phyloP scores from a whole-genome alignment of 1,140 invertebrate species.

The Ganaspis sp. region DNA sequence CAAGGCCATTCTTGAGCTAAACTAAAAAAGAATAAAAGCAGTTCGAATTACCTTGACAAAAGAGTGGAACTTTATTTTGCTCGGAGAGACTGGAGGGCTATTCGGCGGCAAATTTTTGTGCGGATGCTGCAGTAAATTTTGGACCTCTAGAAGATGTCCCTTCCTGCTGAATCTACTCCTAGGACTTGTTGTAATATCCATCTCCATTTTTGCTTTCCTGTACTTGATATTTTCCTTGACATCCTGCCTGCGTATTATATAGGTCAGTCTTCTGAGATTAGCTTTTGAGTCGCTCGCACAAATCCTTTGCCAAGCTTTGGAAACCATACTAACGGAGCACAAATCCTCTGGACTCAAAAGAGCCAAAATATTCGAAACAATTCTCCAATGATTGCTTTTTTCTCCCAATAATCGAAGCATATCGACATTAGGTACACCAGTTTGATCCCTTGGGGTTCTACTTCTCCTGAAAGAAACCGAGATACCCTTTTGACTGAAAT shows the following conservation, averaged over 20 bases:
- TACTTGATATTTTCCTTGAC: slow-evolving; percentile 69
- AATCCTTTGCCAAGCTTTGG: slow-evolving; percentile 66
- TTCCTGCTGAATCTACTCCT: slow-evolving; percentile 63
- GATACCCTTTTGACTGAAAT: slow-evolving; percentile 58
- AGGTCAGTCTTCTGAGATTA: slow-evolving; percentile 60
- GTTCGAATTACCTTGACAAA: slow-evolving; percentile 70
- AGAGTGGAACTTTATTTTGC: slow-evolving; percentile 74
- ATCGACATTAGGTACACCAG: slow-evolving; percentile 63
- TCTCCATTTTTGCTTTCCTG: slow-evolving; percentile 62
- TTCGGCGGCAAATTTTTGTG: slow-evolving; percentile 52
- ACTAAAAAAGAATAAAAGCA: too few relatives aligned
- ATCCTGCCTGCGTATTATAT: slow-evolving; percentile 64
- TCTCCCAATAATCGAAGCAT: slow-evolving; percentile 66
- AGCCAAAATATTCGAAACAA: slow-evolving; percentile 64
- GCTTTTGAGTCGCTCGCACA: slow-evolving; percentile 62
- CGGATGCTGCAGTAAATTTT: slow-evolving; percentile 62
- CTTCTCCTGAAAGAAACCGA: slow-evolving; percentile 39
- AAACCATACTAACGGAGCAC: slow-evolving; percentile 69
- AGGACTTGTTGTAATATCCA: slow-evolving; percentile 57
- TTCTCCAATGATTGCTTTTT: slow-evolving; percentile 67
- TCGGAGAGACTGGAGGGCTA: slow-evolving; percentile 73
- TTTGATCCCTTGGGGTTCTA: slow-evolving; percentile 57
- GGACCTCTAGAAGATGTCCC: slow-evolving; percentile 65
- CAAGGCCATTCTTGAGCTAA: too few relatives aligned
- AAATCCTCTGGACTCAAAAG: slow-evolving; percentile 62